A percentile compares a stretch with the other conserved stretches of the same genome.
phyloP scores from a whole-genome alignment of 64 coral and sea anemone genomes.

The Orbicella faveolata region DNA sequence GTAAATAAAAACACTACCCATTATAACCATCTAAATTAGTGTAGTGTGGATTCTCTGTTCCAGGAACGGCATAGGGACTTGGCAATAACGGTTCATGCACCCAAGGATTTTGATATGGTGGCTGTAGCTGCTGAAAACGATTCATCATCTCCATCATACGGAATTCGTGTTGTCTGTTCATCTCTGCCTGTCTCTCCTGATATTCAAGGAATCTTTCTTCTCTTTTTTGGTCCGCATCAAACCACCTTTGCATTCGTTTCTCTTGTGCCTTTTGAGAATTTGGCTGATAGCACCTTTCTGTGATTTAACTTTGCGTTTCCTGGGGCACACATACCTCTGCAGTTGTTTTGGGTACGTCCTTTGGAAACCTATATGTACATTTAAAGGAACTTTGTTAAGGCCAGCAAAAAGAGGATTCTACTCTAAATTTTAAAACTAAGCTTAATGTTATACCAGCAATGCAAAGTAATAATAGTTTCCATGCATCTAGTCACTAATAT shows the following conservation, averaged over 20 bases:
- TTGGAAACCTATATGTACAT: too few species aligned
- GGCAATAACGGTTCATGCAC: conserved; percentile 41
- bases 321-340: conserved; percentile 10
- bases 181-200: conserved; percentile 76
- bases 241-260: conserved; percentile 57
- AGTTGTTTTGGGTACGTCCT: too few species aligned
- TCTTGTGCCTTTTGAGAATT: conserved; percentile 74
- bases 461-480: too few species aligned
- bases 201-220: conserved; percentile 59
- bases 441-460: too few species aligned
- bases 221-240: conserved; percentile 55
- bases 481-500: too few species aligned
- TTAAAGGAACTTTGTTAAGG: too few species aligned
- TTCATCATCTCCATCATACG: conserved; percentile 61
- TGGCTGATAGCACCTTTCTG: conserved; percentile 62
- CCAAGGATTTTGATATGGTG: conserved; percentile 58
- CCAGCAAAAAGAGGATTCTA: too few species aligned
- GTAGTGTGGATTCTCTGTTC: conserved; percentile 46
- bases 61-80: conserved; percentile 15
- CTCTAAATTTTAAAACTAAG: too few species aligned
- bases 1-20: conserved; percentile 21
- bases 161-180: conserved; percentile 60
- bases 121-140: conserved; percentile 46
- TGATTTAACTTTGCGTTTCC: conserved; percentile 63
- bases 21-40: conserved; percentile 76